Base-by-base conservation (phyloP, 2,888 invertebrate species). In the Gnatocerus cornutus region DNA sequence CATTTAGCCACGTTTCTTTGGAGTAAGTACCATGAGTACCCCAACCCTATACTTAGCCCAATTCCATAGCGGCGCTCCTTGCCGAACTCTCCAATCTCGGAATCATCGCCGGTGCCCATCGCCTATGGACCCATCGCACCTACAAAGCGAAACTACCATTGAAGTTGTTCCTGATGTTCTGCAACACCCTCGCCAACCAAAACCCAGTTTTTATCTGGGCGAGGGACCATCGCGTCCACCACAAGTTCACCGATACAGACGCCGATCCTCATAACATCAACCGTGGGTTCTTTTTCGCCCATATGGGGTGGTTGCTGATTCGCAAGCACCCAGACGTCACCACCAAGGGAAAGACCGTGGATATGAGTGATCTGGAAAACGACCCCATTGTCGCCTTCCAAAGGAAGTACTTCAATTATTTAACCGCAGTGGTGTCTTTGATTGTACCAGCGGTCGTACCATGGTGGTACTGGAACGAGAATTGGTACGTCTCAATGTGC, bases 31-130 rank as follows among this genome's bases (percentile, higher is more conserved):
- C 46, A 16, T 5, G 10, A 8, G 4, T 21, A 21, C 21, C 21
- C 1, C 4, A 21, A 21, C 1, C 21, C 21, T 4, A 4, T 21
- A 21, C 21, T 21, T 21, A 21, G 21, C 21, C 21, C 21, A 21
- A 21, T 43, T n/a, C n/a, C 16, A 3, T 16, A 46, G 46, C 16
- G 1, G 3, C 8, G 6, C 1, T 46, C 13, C 8, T 46, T 2
- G 14, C 14, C 2, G 14, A 46, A 16, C 2, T 29, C 1, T 50
- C 48, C 4, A 29, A 29, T 10, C 21, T 27, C 1, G 97, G 98
- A 0, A 92, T 97, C 61, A 98, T 98, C 0, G 96, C 95, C 0
- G 98, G 98, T 2, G 96, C 96, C 0, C 98, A 98, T 82, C 88
- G 98, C 71, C 87, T 98, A 6, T 98, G 98, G 98, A 91, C 97